Evolutionary conservation across 1,140 invertebrate genomes (phyloP).

Genomic region (Cardiocondyla obscurior): DNA sequence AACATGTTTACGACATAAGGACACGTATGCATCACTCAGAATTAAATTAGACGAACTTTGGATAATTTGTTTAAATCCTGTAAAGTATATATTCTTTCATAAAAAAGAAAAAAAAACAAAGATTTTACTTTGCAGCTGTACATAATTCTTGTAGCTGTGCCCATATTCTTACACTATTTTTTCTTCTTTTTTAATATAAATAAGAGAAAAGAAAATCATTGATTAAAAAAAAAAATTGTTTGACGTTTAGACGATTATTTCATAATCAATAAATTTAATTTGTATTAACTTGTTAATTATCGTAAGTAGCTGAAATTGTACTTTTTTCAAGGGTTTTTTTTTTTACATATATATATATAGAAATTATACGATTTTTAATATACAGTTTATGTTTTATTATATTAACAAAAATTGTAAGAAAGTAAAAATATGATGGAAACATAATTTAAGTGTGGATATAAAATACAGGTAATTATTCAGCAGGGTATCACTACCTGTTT

Average conservation of each 20-base stretch:
- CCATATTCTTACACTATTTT: background rate
- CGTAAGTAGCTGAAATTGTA: too few relatives aligned
- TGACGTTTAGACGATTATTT: background rate
- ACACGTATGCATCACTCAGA: constrained; percentile 8
- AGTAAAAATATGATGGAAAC: background rate
- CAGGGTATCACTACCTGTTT: background rate
- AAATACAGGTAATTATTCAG: background rate
- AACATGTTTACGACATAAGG: constrained; percentile 41
- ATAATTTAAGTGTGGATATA: background rate
- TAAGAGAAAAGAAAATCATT: background rate
- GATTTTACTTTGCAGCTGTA: constrained; percentile 52
- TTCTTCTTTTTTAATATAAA: constrained; percentile 32
- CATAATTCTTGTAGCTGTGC: constrained; percentile 43
- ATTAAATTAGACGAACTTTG: constrained; percentile 41
- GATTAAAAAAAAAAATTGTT: constrained; percentile 6
- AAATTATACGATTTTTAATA: background rate
- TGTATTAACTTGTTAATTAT: constrained; percentile 3
- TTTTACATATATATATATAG: too few relatives aligned
- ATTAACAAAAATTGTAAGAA: background rate
- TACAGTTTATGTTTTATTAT: background rate
- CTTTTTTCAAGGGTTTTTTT: too few relatives aligned
- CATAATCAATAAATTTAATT: background rate
- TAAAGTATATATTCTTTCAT: constrained; percentile 62
- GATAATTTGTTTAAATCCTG: constrained; percentile 61
- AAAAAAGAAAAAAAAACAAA: constrained; percentile 25